Evolutionary conservation across 92 coral and sea anemone genomes (phyloP), one percentile per base, ranked within the genome.

Genomic region (Hydrozoanthus gracilis): DNA sequence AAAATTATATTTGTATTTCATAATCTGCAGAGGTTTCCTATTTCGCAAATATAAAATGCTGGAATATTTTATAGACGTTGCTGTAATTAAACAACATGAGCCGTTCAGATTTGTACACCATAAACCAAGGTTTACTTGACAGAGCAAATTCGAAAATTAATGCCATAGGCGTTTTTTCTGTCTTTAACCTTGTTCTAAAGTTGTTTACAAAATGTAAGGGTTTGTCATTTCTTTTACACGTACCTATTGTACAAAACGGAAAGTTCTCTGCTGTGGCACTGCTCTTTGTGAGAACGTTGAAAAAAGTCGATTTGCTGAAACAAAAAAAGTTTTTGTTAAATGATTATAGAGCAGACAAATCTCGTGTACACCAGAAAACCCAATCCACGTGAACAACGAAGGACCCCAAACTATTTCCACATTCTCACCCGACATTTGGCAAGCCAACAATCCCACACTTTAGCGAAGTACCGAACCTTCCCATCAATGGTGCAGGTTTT

Each of bases 181-280:
- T 27, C 7, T 45, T 27, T 27, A 27, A 27, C 13, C 15, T 20
- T 6, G 44, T 51, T 20, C 47, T 20, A 4, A 11, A 16, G 39
- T 35, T 78, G 71, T 56, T 60, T 78, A 78, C 83, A 78, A 60
- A 27, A 74, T 46, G 45, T 39, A 11, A 50, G 44, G 48, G 17
- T 20, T 2, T 15, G 71, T 4, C 17, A 6, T 5, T 17, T 16
- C 13, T 4, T 27, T 9, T 20, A 5, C 73, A 87, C 95, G 62
- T 47, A 96, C 99, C 99, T 77, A 96, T 96, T 60, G 99, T 96
- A 78, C 99, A 96, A 88, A 96, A 96, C 7, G 99, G 98, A 71
- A 96, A 96, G 77, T 96, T 96, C 80, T 96, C 99, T 0, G 99
- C 99, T 3, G 95, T 55, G 0, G 95, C 98, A 39, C 93, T 79